Evolutionary conservation across 2,113 vertebrate species (phyloP).

Genomic region (Spermophilus dauricus): DNA sequence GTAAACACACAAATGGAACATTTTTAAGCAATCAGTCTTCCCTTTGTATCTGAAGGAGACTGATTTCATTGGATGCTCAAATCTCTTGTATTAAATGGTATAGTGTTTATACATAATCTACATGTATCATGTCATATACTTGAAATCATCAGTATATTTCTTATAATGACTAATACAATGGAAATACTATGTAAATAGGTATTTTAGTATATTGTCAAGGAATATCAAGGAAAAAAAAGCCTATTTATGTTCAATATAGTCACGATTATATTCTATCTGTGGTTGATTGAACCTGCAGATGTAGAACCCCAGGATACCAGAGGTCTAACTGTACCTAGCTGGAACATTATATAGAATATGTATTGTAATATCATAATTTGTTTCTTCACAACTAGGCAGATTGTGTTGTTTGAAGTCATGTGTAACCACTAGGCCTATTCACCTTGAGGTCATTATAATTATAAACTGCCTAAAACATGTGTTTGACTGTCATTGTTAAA

Average conservation of each 20-base stretch:
- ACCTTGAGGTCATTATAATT: background rate
- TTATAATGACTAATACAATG: background rate
- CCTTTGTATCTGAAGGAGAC: background rate
- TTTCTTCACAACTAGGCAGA: background rate
- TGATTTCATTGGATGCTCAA: background rate
- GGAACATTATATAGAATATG: background rate
- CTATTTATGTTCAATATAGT: too few relatives aligned
- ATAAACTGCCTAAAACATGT: background rate
- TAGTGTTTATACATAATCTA: background rate
- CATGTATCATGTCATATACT: background rate
- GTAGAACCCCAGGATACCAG: too few relatives aligned
- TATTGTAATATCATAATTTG: conserved; percentile 21
- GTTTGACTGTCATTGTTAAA: background rate
- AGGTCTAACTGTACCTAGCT: background rate
- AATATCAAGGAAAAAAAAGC: too few relatives aligned
- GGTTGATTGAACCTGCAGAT: too few relatives aligned
- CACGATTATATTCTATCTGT: too few relatives aligned
- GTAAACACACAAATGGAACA: background rate
- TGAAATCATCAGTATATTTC: background rate
- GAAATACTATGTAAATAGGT: background rate
- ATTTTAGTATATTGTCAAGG: background rate
- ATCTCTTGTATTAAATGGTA: background rate
- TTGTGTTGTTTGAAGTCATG: background rate
- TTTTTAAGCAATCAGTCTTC: background rate
- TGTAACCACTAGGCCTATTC: background rate